These are phyloP conservation scores for Coccyzus lansbergi DNA, from an alignment of 2,797 vertebrate species.

Conservation along the genomic window DNA sequence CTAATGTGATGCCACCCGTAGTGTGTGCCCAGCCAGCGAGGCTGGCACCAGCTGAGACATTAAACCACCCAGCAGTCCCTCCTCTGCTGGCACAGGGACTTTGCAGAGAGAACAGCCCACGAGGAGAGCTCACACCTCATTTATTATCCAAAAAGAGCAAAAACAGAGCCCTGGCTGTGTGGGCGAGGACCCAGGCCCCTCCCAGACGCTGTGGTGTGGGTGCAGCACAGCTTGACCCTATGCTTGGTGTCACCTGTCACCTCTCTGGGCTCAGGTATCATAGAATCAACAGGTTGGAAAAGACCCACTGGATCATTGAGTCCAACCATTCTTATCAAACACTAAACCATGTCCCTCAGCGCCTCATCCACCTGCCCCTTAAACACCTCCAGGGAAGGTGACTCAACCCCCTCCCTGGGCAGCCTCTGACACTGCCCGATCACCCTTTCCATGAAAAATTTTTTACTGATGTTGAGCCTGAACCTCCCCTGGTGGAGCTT, in stretches of 20 bases:
- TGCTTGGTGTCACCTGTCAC: fast-evolving
- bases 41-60: neutral
- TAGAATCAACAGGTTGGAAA: too few species aligned
- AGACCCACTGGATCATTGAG: too few species aligned
- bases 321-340: too few species aligned
- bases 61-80: neutral
- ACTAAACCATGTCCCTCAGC: too few species aligned
- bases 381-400: too few species aligned
- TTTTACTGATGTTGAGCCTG: too few species aligned
- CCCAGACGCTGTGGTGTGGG: neutral
- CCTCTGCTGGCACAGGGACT: too few species aligned
- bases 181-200: neutral
- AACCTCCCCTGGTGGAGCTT: too few species aligned
- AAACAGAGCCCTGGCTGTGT: fast-evolving
- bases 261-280: neutral
- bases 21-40: fast-evolving
- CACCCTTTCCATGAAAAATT: too few species aligned
- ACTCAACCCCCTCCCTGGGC: too few species aligned
- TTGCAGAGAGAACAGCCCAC: neutral
- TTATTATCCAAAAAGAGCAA: neutral
- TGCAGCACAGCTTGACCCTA: neutral
- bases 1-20: fast-evolving
- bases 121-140: fast-evolving
- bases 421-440: too few species aligned
- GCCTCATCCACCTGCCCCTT: too few species aligned